These are phyloP conservation scores for Chelidonichthys spinosus DNA, from an alignment of 2,797 vertebrate genomes.

Conservation along the genomic window DNA sequence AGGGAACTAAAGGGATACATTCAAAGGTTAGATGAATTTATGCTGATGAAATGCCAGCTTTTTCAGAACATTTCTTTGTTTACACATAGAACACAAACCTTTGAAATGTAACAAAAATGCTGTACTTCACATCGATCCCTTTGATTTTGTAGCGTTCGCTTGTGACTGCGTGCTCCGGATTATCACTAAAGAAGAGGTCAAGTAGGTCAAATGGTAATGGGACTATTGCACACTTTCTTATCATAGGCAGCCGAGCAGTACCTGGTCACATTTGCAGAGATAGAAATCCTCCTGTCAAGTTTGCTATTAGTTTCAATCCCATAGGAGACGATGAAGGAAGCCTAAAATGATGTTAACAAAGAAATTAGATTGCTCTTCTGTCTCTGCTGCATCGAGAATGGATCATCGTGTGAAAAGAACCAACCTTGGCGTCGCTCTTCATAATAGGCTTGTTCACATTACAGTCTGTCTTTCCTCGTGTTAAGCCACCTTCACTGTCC, in stretches of 20 bases:
- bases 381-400: neutral
- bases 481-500: conserved; percentile 55
- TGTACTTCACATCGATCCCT: conserved; percentile 85
- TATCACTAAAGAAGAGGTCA: conserved; percentile 75
- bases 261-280: conserved; percentile 86
- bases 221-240: neutral
- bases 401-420: neutral
- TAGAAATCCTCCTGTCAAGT: conserved; percentile 71
- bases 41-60: neutral
- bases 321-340: conserved; percentile 81
- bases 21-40: neutral
- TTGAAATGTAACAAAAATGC: conserved; percentile 79
- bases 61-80: neutral
- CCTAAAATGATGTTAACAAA: conserved; percentile 69
- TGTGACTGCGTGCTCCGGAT: conserved; percentile 46
- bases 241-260: conserved; percentile 43
- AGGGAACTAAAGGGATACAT: conserved; percentile 76
- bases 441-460: conserved; percentile 82
- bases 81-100: conserved; percentile 61
- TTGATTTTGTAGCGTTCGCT: conserved; percentile 63
- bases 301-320: conserved; percentile 75
- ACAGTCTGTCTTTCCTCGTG: conserved; percentile 71
- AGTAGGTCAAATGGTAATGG: neutral
- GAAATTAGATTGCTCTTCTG: neutral
- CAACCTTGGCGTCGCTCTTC: conserved; percentile 74